Evolutionary conservation across 2,888 invertebrate genomes (phyloP).

Genomic region (Dione juno): DNA sequence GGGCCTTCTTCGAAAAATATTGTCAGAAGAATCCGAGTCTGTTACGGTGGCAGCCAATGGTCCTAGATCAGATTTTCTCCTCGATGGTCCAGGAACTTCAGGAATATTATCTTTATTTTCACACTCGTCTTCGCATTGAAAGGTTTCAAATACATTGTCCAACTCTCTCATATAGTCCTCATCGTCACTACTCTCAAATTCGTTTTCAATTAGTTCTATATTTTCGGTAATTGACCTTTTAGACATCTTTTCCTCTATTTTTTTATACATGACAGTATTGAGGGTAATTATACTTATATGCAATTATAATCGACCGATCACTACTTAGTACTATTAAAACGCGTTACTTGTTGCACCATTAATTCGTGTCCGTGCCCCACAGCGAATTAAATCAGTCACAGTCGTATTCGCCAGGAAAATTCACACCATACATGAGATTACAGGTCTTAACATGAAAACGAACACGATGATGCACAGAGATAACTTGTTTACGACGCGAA

Average conservation of each 20-base stretch:
- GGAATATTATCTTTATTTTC: not conserved
- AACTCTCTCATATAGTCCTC: conserved; percentile 2
- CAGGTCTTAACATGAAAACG: too few relatives aligned
- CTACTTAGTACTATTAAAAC: not conserved
- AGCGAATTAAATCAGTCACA: too few relatives aligned
- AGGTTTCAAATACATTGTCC: not conserved
- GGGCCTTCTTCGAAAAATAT: not conserved
- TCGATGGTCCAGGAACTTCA: not conserved
- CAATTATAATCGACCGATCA: conserved; percentile 1
- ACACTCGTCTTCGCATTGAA: conserved; percentile 2
- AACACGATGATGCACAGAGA: too few relatives aligned
- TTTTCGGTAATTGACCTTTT: not conserved
- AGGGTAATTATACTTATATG: not conserved
- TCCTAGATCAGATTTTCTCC: too few relatives aligned
- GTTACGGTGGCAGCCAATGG: not conserved
- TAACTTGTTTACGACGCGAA: too few relatives aligned
- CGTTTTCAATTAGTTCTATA: not conserved
- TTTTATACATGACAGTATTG: not conserved
- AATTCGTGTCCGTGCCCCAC: too few relatives aligned
- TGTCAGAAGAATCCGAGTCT: not conserved
- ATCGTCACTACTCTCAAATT: not conserved
- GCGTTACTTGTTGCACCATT: conserved; percentile 9
- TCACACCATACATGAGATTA: too few relatives aligned
- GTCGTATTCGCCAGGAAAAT: too few relatives aligned
- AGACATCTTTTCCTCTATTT: not conserved